Percentiles rank a stretch among this genome's conserved stretches.
Conservation (phyloP, 2,888 invertebrate genomes). For the Caenorhabditis japonica region DNA sequence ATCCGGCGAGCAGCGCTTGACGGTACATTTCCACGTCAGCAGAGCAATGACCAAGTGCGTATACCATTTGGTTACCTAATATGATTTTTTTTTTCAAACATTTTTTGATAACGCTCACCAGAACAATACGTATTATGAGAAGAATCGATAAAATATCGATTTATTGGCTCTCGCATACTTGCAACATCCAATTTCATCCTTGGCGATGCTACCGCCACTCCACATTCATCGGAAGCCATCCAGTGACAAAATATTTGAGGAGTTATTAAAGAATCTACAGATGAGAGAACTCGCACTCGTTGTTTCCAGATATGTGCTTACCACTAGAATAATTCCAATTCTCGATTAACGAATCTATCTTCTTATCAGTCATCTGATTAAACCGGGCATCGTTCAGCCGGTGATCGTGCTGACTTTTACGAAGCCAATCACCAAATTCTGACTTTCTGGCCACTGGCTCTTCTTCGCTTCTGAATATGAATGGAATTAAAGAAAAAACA, state of each 20-base stretch:
- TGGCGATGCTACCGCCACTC: slow-evolving; percentile 89
- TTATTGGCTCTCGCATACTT: slow-evolving; percentile 67
- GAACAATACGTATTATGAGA: slow-evolving; percentile 72
- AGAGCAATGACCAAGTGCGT: slow-evolving; percentile 45
- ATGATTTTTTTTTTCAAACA: not conserved
- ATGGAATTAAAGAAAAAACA: not conserved
- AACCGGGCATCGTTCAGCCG: slow-evolving; percentile 91
- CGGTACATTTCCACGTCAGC: slow-evolving; percentile 98
- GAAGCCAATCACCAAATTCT: slow-evolving; percentile 67
- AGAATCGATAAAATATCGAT: slow-evolving; percentile 70
- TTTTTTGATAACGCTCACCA: slow-evolving; percentile 20
- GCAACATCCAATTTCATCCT: slow-evolving; percentile 81
- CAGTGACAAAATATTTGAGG: slow-evolving; percentile 96
- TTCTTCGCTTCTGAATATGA: slow-evolving; percentile 33
- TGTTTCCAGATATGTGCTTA: not conserved
- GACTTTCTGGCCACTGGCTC: slow-evolving; percentile 41
- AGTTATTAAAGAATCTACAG: slow-evolving; percentile 81
- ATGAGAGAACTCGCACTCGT: not conserved
- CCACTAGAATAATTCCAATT: slow-evolving; percentile 37
- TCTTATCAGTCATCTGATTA: slow-evolving; percentile 41
- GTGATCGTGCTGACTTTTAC: slow-evolving; percentile 87
- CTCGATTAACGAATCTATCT: slow-evolving; percentile 40
- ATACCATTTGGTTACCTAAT: slow-evolving; percentile 55
- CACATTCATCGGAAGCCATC: slow-evolving; percentile 98
- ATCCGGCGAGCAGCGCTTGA: slow-evolving; percentile 92